These are phyloP conservation scores for Psilopogon haemacephalus DNA, from an alignment of 2,113 vertebrate genomes.

Conservation along the genomic window DNA sequence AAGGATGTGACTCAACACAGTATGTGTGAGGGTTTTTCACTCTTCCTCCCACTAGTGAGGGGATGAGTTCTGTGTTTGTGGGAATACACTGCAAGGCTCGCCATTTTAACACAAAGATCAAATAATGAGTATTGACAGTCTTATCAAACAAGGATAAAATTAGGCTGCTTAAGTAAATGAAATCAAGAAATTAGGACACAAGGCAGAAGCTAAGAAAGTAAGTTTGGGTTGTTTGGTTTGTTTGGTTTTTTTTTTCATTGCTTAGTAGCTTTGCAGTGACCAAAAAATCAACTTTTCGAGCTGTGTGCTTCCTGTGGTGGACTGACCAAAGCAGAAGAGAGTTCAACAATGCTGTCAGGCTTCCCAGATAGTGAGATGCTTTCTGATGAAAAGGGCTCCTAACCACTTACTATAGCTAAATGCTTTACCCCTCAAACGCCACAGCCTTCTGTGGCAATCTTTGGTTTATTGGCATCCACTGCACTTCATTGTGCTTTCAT, in stretches of 20 bases:
- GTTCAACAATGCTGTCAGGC: background rate
- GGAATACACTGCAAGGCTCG: background rate
- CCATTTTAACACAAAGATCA: background rate
- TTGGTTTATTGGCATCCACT: background rate
- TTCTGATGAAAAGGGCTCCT: background rate
- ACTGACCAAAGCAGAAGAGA: background rate
- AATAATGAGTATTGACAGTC: background rate
- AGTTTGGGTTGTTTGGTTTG: no score
- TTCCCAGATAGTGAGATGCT: background rate
- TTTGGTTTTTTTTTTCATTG: rapidly evolving
- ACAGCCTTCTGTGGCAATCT: background rate
- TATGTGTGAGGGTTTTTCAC: background rate
- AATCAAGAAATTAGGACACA: background rate
- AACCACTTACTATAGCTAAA: background rate
- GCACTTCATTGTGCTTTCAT: background rate
- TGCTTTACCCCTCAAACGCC: background rate
- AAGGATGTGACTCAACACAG: background rate
- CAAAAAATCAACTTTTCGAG: background rate
- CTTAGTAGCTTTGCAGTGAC: background rate
- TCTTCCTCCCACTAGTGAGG: background rate
- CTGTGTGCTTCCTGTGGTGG: background rate
- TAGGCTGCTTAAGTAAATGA: background rate
- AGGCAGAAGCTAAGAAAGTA: background rate
- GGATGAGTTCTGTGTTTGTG: background rate
- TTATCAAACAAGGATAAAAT: background rate